Conservation (phyloP, 2,888 invertebrate genomes). For the Orchestes rusci region DNA sequence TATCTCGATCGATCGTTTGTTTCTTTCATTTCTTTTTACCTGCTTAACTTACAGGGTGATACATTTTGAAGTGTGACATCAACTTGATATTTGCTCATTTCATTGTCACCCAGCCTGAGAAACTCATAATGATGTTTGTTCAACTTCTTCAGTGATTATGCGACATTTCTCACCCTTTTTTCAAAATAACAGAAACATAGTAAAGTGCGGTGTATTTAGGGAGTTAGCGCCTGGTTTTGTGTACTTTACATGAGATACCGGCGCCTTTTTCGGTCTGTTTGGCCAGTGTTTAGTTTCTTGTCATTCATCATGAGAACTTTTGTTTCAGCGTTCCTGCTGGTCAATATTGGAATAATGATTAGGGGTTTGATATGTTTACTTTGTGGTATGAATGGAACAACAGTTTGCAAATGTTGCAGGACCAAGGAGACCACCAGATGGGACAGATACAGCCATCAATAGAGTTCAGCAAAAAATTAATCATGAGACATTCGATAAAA, state of each 20-base stretch:
- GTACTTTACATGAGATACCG: conserved; percentile 13
- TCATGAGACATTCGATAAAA: too few species aligned
- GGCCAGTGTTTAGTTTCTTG: conserved; percentile 15
- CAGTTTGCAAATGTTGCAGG: too few species aligned
- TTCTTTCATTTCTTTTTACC: conserved; percentile 2
- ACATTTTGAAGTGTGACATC: neutral
- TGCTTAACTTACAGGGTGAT: neutral
- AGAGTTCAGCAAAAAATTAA: too few species aligned
- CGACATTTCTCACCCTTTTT: conserved; percentile 21
- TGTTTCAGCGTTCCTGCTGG: conserved; percentile 7
- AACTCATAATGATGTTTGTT: too few species aligned
- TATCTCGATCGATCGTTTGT: conserved; percentile 14
- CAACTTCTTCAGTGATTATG: conserved; percentile 23
- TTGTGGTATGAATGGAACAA: too few species aligned
- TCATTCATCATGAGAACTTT: conserved; percentile 20
- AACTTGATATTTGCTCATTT: too few species aligned
- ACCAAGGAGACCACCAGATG: too few species aligned
- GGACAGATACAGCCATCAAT: too few species aligned
- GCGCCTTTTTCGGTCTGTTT: conserved; percentile 20
- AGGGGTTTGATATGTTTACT: too few species aligned
- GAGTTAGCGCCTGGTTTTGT: conserved; percentile 10
- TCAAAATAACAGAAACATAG: conserved; percentile 7
- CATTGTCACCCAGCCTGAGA: too few species aligned
- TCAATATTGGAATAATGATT: conserved; percentile 13
- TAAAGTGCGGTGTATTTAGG: conserved; percentile 13